phyloP scores from a whole-genome alignment of 2,113 vertebrate species.

The Pseudopipra pipra region DNA sequence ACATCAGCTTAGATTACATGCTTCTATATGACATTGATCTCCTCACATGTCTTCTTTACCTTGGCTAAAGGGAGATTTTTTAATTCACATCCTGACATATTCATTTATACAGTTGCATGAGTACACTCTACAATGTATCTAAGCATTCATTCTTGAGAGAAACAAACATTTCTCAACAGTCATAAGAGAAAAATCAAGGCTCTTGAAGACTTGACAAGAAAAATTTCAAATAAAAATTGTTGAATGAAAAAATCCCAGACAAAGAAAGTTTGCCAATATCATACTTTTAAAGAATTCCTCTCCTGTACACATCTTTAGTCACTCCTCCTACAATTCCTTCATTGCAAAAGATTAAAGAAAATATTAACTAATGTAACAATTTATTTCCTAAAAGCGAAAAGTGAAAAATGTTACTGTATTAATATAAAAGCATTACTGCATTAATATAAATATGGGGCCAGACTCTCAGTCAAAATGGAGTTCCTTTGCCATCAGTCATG shows the following conservation, averaged over 20 bases:
- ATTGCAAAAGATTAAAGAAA: neutral
- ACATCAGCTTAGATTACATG: neutral
- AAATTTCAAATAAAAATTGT: neutral
- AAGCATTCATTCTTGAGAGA: neutral
- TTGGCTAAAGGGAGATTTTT: neutral
- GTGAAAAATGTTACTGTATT: neutral
- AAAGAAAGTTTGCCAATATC: neutral
- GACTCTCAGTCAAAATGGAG: neutral
- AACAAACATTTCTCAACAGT: neutral
- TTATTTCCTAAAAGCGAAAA: neutral
- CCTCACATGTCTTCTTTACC: neutral
- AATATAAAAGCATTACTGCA: neutral
- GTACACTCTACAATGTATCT: fast-evolving
- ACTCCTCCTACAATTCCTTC: neutral
- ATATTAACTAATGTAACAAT: neutral
- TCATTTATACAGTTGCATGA: neutral
- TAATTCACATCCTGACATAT: neutral
- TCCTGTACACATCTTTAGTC: neutral
- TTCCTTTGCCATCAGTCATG: neutral
- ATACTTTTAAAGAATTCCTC: neutral
- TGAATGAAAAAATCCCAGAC: neutral
- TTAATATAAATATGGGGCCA: neutral
- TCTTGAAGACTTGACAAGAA: neutral
- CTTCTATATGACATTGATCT: neutral
- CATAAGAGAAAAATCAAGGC: neutral